Conservation (phyloP, 2,113 vertebrate genomes). For the Uria lomvia region DNA sequence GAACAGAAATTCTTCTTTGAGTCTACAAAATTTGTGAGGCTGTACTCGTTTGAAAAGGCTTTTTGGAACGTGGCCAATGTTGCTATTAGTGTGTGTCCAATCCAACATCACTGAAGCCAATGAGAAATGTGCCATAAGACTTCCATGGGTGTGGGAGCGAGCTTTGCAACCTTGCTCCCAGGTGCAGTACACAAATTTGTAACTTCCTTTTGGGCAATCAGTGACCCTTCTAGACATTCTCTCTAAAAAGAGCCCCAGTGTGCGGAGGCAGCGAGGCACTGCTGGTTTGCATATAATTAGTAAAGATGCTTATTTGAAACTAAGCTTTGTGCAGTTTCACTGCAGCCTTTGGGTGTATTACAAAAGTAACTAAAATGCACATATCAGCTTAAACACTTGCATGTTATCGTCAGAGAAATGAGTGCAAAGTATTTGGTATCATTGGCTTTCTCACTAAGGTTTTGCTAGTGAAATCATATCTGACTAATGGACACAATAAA, state of each 20-base stretch:
- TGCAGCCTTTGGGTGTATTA: not conserved
- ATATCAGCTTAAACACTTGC: not conserved
- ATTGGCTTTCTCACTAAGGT: not conserved
- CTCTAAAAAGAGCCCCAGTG: not conserved
- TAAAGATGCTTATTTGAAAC: not conserved
- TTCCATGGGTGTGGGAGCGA: fast-evolving
- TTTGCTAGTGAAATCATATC: not conserved
- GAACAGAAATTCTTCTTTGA: not conserved
- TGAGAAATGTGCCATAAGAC: not conserved
- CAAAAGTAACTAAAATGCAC: not conserved
- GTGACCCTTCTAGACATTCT: not conserved
- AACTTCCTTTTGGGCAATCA: not conserved
- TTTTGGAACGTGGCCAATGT: not conserved
- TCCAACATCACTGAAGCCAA: not conserved
- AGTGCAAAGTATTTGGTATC: not conserved
- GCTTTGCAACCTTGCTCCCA: not conserved
- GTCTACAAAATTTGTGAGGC: not conserved
- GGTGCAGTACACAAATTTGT: not conserved
- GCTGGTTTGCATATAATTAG: not conserved
- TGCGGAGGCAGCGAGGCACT: not conserved
- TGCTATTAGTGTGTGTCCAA: not conserved
- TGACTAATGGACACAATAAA: conserved; percentile 16
- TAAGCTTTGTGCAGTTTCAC: not conserved
- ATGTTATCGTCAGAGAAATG: not conserved
- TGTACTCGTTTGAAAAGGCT: not conserved